phyloP scores from a whole-genome alignment of 2,888 invertebrate genomes.

The Cantharis flavilabris region DNA sequence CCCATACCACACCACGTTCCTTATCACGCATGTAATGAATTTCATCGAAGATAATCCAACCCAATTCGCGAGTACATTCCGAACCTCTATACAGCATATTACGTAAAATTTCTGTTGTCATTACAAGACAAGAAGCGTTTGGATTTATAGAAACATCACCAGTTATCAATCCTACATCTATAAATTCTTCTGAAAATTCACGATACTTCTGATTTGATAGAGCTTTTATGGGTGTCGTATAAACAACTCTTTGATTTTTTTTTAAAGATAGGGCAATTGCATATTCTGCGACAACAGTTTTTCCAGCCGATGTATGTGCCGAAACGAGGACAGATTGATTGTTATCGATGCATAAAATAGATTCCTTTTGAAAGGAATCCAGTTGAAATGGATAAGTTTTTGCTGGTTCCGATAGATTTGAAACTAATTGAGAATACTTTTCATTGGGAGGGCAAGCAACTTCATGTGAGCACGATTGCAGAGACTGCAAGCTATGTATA shows the following conservation, averaged over 20 bases:
- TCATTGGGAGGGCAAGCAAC: slow-evolving; percentile 91
- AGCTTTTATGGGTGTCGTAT: slow-evolving; percentile 99
- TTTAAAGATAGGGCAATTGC: slow-evolving; percentile 93
- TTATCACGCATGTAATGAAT: slow-evolving; percentile 99
- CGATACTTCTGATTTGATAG: slow-evolving; percentile 99
- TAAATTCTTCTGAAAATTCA: slow-evolving; percentile 95
- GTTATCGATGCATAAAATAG: slow-evolving; percentile 95
- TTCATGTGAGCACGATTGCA: slow-evolving; percentile 94
- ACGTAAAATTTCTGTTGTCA: slow-evolving; percentile 99
- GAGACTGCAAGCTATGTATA: slow-evolving; percentile 86
- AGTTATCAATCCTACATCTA: slow-evolving; percentile 97
- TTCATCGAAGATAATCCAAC: slow-evolving; percentile 99
- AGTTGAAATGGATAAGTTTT: slow-evolving; percentile 93
- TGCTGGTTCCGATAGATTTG: slow-evolving; percentile 71
- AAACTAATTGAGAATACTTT: slow-evolving; percentile 69
- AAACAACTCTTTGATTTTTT: slow-evolving; percentile 96
- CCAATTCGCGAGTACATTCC: slow-evolving; percentile 98
- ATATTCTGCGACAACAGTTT: slow-evolving; percentile 98
- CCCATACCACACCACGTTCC: slow-evolving; percentile 99
- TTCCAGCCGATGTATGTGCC: slow-evolving; percentile 99
- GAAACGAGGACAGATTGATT: slow-evolving; percentile 98
- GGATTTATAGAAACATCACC: slow-evolving; percentile 99
- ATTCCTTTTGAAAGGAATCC: slow-evolving; percentile 98
- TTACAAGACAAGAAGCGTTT: slow-evolving; percentile 95
- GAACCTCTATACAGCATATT: slow-evolving; percentile 99